Evolutionary conservation across 2,797 vertebrate genomes (phyloP), one percentile per base, ranked within the genome.

Genomic region (Odontamblyopus lacepedii): DNA sequence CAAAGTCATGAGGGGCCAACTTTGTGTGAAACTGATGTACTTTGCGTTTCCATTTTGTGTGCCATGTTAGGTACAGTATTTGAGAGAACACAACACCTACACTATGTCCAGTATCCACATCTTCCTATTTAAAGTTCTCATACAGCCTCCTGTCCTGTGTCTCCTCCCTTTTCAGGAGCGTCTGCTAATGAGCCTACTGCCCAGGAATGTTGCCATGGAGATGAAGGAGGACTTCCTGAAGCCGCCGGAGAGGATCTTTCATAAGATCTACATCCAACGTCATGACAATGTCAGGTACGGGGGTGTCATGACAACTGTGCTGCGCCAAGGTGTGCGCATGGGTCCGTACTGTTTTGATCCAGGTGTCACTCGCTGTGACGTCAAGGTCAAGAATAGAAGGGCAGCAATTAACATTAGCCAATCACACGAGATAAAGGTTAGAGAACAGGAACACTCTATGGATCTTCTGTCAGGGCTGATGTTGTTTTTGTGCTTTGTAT

Each of bases 161-260:
- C 67, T 70, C 74, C 48, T 69, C 73, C 75, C 55, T 78, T 65
- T 66, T 30, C 86, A 99, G 97, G 97, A 99, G 87, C 96, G 97
- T 76, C 95, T 99, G 70, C 89, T 99, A 91, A 99, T 99, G 97
- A 99, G 97, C 85, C 95, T 99, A 85, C 91, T 99, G 92, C 97
- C 97, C 83, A 96, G 97, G 82, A 98, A 99, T 67, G 97, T 99
- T 87, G 97, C 97, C 84, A 99, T 99, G 97, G 97, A 99, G 95
- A 99, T 99, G 97, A 99, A 99, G 85, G 98, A 99, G 93, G 98
- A 99, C 92, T 98, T 99, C 81, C 91, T 99, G 86, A 98, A 99
- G 88, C 97, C 97, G 77, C 97, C 97, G 0, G 97, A 98, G 93
- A 96, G 97, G 91, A 99, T 99, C 92, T 99, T 99, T 89, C 97